These are phyloP conservation scores for Anisognathus igniventris DNA, from an alignment of 2,797 vertebrate genomes.

Conservation along the genomic window DNA sequence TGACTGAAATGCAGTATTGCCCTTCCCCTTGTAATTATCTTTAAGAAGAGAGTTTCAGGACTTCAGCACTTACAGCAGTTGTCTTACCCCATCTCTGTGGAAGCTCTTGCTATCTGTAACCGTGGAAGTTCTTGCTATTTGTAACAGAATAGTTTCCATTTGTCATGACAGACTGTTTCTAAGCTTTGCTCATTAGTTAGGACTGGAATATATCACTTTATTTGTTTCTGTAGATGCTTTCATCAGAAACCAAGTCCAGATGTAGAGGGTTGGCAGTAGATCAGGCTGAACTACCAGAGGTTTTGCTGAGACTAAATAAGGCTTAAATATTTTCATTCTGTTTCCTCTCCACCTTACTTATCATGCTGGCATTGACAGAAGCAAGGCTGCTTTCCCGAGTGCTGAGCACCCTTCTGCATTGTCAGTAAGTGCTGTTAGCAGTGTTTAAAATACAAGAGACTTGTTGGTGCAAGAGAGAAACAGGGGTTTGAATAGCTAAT, in stretches of 20 bases:
- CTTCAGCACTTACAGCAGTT: not conserved
- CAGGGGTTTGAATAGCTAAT: not conserved
- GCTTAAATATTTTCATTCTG: conserved; percentile 57
- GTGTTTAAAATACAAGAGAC: conserved; percentile 52
- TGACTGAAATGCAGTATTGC: not conserved
- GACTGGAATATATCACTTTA: conserved; percentile 41
- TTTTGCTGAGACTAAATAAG: conserved; percentile 63
- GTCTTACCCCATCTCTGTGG: not conserved
- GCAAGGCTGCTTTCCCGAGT: conserved; percentile 12
- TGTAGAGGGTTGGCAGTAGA: conserved; percentile 2
- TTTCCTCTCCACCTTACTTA: conserved; percentile 54
- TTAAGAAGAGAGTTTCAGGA: not conserved
- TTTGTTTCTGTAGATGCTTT: conserved; percentile 47
- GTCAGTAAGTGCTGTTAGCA: conserved; percentile 2
- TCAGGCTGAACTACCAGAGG: conserved; percentile 17
- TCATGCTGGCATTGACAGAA: conserved; percentile 17
- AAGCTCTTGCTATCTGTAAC: not conserved
- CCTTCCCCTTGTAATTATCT: not conserved
- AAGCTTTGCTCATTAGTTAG: conserved; percentile 32
- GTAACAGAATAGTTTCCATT: conserved; percentile 44
- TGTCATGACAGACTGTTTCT: conserved; percentile 33
- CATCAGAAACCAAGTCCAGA: conserved; percentile 50
- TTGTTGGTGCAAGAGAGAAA: conserved; percentile 39
- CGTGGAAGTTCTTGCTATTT: not conserved
- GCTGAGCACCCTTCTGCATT: not conserved